These are phyloP conservation scores for Tetragonula clypearis DNA, from an alignment of 1,140 invertebrate genomes.

Conservation along the genomic window DNA sequence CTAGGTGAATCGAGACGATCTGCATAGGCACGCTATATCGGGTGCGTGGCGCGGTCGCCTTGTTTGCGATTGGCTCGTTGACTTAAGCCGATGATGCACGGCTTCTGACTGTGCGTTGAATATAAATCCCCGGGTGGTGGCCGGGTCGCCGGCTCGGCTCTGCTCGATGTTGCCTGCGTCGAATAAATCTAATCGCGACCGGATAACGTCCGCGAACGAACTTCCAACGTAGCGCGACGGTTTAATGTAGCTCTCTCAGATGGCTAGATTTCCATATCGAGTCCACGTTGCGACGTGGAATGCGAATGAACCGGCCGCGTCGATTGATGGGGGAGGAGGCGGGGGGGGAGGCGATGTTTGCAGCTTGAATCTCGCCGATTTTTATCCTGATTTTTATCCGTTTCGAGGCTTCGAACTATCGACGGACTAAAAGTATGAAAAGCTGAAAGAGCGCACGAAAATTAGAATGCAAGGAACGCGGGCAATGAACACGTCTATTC, in stretches of 20 bases:
- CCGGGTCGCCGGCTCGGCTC: neutral
- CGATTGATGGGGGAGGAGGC: neutral
- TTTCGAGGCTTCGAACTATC: too few species aligned
- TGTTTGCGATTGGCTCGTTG: conserved; percentile 64
- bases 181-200: conserved; percentile 62
- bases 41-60: conserved; percentile 37
- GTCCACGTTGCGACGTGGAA: neutral
- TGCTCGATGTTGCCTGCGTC: conserved; percentile 38
- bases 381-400: neutral
- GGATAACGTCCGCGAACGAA: conserved; percentile 57
- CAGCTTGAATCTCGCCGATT: neutral
- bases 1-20: conserved; percentile 31
- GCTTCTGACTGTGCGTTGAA: conserved; percentile 52
- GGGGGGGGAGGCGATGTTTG: too few species aligned
- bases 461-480: too few species aligned
- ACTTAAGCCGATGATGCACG: conserved; percentile 65
- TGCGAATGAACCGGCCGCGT: neutral
- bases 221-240: conserved; percentile 29
- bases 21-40: conserved; percentile 47
- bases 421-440: too few species aligned
- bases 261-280: neutral
- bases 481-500: too few species aligned
- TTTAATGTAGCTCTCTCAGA: conserved; percentile 30
- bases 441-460: too few species aligned
- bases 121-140: conserved; percentile 50